A percentile compares a stretch with the other conserved stretches of the same genome.
Evolutionary conservation across 2,797 vertebrate genomes (phyloP).

Genomic region (Alcedo quadribrachys): DNA sequence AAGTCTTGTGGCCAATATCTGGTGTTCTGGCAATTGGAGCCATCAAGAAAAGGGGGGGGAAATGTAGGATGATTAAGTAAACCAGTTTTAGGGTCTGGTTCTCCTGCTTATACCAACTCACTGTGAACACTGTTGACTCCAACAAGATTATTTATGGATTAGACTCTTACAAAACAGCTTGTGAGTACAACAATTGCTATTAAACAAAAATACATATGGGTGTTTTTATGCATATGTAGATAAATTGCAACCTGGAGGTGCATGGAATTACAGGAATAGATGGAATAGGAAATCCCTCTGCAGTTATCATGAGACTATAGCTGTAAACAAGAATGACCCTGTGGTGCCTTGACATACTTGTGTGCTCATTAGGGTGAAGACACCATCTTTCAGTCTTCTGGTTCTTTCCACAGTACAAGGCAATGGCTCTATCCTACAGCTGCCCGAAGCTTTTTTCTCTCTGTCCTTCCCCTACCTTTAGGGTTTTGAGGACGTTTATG

Average conservation of each 20-base stretch:
- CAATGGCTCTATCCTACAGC: neutral
- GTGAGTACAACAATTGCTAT: neutral
- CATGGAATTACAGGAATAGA: neutral
- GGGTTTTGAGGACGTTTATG: neutral
- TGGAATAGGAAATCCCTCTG: neutral
- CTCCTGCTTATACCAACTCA: neutral
- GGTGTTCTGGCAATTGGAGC: neutral
- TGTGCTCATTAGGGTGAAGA: neutral
- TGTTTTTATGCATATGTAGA: neutral
- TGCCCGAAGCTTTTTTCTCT: neutral
- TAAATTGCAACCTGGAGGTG: neutral
- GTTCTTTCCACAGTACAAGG: neutral
- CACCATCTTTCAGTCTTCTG: neutral
- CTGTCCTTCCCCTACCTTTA: neutral
- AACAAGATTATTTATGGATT: neutral
- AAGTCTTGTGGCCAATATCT: conserved; percentile 20
- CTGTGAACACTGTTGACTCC: neutral
- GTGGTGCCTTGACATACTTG: neutral
- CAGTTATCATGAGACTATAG: neutral
- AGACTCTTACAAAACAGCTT: neutral
- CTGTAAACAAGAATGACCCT: neutral
- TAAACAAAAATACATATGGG: neutral
- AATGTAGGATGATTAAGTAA: neutral
- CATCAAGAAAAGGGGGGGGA: neutral
- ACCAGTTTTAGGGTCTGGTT: neutral